Evolutionary conservation across 2,888 invertebrate genomes (phyloP).

Genomic region (Linnaemya tessellans): DNA sequence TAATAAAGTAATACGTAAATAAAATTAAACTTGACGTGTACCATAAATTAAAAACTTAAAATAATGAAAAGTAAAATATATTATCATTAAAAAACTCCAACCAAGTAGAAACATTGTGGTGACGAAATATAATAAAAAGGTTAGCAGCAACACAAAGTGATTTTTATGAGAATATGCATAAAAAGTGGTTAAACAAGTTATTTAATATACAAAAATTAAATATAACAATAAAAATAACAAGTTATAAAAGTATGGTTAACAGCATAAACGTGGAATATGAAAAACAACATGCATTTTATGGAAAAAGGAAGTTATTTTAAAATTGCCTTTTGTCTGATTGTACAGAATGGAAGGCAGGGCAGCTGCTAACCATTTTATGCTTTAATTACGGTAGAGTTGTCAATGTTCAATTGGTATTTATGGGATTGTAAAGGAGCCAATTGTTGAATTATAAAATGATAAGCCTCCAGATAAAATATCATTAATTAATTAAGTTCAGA

Average conservation of each 20-base stretch:
- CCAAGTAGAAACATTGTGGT: conserved; percentile 32
- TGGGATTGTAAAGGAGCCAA: conserved; percentile 16
- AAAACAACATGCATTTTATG: conserved; percentile 22
- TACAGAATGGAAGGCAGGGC: conserved; percentile 24
- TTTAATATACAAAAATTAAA: conserved; percentile 27
- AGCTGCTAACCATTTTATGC: conserved; percentile 48
- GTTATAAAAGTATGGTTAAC: conserved; percentile 42
- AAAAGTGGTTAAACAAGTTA: conserved; percentile 70
- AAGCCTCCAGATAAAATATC: not conserved
- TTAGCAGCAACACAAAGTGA: conserved; percentile 57
- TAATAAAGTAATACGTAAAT: conserved; percentile 43
- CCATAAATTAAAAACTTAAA: conserved; percentile 17
- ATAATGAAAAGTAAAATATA: conserved; percentile 50
- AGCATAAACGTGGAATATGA: conserved; percentile 39
- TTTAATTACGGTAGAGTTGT: conserved; percentile 55
- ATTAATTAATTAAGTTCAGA: too few relatives aligned
- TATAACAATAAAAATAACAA: conserved; percentile 42
- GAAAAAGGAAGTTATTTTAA: conserved; percentile 69
- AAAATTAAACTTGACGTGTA: conserved; percentile 27
- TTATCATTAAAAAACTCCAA: conserved; percentile 8
- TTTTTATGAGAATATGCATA: conserved; percentile 43
- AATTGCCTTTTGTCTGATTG: conserved; percentile 61
- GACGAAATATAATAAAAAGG: conserved; percentile 61
- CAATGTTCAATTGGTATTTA: not conserved
- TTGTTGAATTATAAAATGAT: not conserved